These are phyloP conservation scores for Trematocara unimaculatum DNA, from an alignment of 2,113 vertebrate species.

Conservation along the genomic window DNA sequence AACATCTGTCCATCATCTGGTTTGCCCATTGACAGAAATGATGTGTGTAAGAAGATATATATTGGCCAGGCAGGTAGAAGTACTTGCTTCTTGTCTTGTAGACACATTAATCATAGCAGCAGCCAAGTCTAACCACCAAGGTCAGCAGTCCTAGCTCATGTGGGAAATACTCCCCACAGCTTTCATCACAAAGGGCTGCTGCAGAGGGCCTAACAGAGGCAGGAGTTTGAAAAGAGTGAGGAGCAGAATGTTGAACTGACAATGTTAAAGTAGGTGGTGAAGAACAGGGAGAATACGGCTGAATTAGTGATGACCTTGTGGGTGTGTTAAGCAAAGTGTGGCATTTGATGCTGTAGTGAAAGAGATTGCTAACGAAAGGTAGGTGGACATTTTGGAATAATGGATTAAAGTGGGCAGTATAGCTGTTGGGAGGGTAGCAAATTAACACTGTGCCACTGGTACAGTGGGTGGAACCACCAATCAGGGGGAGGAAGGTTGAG, in stretches of 20 bases:
- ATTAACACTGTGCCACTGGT: slow-evolving; percentile 23
- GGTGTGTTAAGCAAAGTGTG: slow-evolving; percentile 34
- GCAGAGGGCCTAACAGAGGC: slow-evolving; percentile 24
- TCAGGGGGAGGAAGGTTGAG: slow-evolving; percentile 17
- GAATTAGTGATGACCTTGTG: slow-evolving; percentile 24
- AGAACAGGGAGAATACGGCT: slow-evolving; percentile 12
- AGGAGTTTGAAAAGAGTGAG: slow-evolving; percentile 4
- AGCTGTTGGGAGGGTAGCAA: slow-evolving; percentile 4
- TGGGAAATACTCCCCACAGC: slow-evolving; percentile 54
- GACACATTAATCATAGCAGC: slow-evolving; percentile 71
- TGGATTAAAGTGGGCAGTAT: slow-evolving; percentile 45
- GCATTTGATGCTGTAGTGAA: slow-evolving; percentile 33
- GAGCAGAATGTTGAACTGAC: slow-evolving; percentile 41
- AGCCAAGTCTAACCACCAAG: slow-evolving; percentile 58
- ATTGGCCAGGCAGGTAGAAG: slow-evolving; percentile 51
- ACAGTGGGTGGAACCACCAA: slow-evolving; percentile 28
- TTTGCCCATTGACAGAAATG: slow-evolving; percentile 47
- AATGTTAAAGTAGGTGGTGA: slow-evolving; percentile 45
- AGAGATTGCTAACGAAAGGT: slow-evolving; percentile 47
- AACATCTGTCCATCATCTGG: slow-evolving; percentile 54
- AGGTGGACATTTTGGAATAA: slow-evolving; percentile 64
- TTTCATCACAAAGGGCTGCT: slow-evolving; percentile 29
- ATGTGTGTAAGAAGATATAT: slow-evolving; percentile 58
- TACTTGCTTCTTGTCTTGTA: slow-evolving; percentile 68
- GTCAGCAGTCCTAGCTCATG: slow-evolving; percentile 59